phyloP scores from a whole-genome alignment of 2,888 invertebrate genomes.

The Lasius platythorax region DNA sequence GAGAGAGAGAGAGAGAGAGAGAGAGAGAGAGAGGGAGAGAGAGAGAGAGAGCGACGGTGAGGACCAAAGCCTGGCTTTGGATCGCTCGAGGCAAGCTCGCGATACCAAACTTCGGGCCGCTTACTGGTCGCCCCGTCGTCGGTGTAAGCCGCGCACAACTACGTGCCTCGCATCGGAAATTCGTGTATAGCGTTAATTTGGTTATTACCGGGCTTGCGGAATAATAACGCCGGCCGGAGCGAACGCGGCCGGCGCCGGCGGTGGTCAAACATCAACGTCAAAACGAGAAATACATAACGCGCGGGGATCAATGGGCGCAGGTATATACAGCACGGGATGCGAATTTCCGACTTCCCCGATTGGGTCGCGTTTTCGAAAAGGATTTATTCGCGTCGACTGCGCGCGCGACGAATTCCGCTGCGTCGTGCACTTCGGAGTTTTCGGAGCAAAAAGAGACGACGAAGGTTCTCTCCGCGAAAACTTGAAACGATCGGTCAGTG shows the following conservation, averaged over 20 bases:
- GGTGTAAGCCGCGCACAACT: conserved; percentile 46
- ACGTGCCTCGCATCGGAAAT: conserved; percentile 47
- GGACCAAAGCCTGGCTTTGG: conserved; percentile 33
- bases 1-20: not conserved
- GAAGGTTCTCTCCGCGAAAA: conserved; percentile 6
- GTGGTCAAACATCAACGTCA: conserved; percentile 23
- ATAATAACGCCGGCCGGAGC: conserved; percentile 40
- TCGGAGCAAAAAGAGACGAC: not conserved
- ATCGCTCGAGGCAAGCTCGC: conserved; percentile 44
- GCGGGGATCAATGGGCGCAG: conserved; percentile 16
- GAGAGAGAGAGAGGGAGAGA: not conserved
- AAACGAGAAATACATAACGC: conserved; percentile 26
- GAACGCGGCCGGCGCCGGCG: not conserved
- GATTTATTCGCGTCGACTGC: conserved; percentile 52
- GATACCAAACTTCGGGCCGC: conserved; percentile 42
- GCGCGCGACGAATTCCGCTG: conserved; percentile 36
- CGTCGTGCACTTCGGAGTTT: conserved; percentile 23
- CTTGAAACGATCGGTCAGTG: conserved; percentile 29
- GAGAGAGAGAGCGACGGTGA: not conserved
- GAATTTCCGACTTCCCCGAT: conserved; percentile 15
- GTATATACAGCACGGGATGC: not conserved
- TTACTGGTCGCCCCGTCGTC: conserved; percentile 13
- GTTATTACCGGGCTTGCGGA: conserved; percentile 54
- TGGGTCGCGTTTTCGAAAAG: conserved; percentile 29
- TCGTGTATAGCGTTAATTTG: conserved; percentile 56